These are phyloP conservation scores for Rhynchotus rufescens DNA, from an alignment of 2,797 vertebrate genomes.

Conservation along the genomic window DNA sequence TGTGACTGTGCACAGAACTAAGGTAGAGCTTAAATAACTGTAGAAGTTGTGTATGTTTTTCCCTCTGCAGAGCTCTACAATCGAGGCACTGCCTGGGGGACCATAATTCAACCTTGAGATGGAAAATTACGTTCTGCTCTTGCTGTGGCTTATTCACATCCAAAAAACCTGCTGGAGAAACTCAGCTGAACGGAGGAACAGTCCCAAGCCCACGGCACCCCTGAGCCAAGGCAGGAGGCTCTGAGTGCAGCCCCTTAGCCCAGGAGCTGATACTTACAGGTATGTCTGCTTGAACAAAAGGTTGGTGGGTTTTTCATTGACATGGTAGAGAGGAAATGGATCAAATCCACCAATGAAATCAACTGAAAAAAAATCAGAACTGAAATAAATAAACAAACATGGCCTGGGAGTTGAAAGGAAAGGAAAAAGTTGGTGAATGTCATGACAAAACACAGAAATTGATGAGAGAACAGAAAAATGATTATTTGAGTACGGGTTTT, in stretches of 20 bases:
- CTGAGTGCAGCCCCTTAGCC: neutral
- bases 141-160: neutral
- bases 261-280: slow-evolving; percentile 87
- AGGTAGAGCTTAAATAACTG: neutral
- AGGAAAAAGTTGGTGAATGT: neutral
- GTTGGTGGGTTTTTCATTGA: slow-evolving; percentile 95
- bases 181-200: neutral
- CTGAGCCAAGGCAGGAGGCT: neutral
- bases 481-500: neutral
- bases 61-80: neutral
- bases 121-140: neutral
- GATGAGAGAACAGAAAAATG: slow-evolving; percentile 20
- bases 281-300: slow-evolving; percentile 92
- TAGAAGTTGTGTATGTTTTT: neutral
- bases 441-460: neutral
- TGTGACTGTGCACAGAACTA: neutral
- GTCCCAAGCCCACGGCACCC: neutral
- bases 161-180: slow-evolving; percentile 28
- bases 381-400: slow-evolving; percentile 80
- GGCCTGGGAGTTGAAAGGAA: slow-evolving; percentile 53
- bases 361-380: slow-evolving; percentile 94
- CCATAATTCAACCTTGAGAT: neutral
- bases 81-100: neutral
- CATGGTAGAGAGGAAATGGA: slow-evolving; percentile 95
- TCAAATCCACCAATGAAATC: slow-evolving; percentile 99